Conservation (phyloP, 2,888 invertebrate genomes). For the Epinotia nisella region DNA sequence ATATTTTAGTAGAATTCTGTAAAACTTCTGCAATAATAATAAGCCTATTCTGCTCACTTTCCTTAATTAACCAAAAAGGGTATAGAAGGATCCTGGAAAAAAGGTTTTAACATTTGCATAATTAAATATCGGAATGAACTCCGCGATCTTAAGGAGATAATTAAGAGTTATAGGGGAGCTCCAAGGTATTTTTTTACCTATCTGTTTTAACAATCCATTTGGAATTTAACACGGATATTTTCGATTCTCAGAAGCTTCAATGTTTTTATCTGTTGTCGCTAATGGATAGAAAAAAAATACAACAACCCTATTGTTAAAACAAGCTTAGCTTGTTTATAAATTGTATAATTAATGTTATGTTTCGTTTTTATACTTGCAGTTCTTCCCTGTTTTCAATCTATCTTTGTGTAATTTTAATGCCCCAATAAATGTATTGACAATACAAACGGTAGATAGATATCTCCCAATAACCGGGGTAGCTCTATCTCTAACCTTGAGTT, state of each 20-base stretch:
- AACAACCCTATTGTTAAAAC: slow-evolving; percentile 59
- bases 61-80: slow-evolving; percentile 61
- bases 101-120: slow-evolving; percentile 70
- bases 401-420: no score
- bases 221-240: slow-evolving; percentile 59
- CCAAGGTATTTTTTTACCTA: slow-evolving; percentile 58
- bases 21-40: slow-evolving; percentile 46
- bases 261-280: slow-evolving; percentile 61
- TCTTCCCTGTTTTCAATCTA: neutral
- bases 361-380: neutral
- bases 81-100: slow-evolving; percentile 56
- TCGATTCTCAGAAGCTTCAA: slow-evolving; percentile 60
- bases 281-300: slow-evolving; percentile 63
- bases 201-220: slow-evolving; percentile 54
- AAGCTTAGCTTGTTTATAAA: slow-evolving; percentile 53
- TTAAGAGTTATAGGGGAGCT: slow-evolving; percentile 66
- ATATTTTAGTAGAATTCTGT: neutral
- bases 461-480: no score
- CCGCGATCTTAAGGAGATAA: slow-evolving; percentile 64
- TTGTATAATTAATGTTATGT: neutral
- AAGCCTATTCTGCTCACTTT: slow-evolving; percentile 52
- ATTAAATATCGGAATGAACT: slow-evolving; percentile 75
- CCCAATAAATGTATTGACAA: no score
- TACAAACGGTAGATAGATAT: no score
- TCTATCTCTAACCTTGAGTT: no score